Base-by-base conservation (phyloP, 2,888 invertebrate genomes). In the Stenchaetothrips biformis region DNA sequence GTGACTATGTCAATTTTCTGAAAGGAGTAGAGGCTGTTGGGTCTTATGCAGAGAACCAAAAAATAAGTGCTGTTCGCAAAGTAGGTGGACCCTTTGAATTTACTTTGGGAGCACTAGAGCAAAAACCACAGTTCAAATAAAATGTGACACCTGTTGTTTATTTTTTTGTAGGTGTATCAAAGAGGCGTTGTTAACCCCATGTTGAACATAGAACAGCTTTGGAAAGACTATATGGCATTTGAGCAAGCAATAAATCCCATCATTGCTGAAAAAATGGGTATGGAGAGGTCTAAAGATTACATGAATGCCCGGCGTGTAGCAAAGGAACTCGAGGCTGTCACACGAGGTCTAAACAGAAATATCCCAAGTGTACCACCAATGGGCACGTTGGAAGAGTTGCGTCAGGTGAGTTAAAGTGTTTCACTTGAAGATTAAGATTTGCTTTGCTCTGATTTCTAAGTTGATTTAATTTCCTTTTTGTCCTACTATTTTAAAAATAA, bases 41-140 rank as follows among this genome's bases (percentile, higher is more conserved):
- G 0, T 98, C 98, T 0, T 99, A 99, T 87, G 99, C 99, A 0
- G 99, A 99, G 88, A 99, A 99, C 87, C 99, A 99, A 88, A 96
- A 98, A 87, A 99, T 99, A 82, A 97, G 98, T 21, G 99, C 99
- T 0, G 97, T 99, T 4, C 90, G 99, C 78, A 97, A 98, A 89
- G 95, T 95, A 84, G 84, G 80, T 80, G 67, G 74, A 77, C 37
- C 7, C 9, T 47, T 47, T 1, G 2, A 48, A 37, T n/a, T 48
- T 9, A 37, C 48, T 48, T 9, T 37, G 13, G 16, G 48, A 18
- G 9, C 37, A 16, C 7, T 48, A 37, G 78, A 11, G 47, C 16
- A 37, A 37, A 37, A 37, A 37, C 37, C 4, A 37, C 37, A 37
- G 11, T 53, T 7, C 4, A 18, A 9, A 18, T 53, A 53, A 53